These are phyloP conservation scores for Coptotermes formosanus DNA, from an alignment of 1,140 invertebrate species.

Conservation along the genomic window DNA sequence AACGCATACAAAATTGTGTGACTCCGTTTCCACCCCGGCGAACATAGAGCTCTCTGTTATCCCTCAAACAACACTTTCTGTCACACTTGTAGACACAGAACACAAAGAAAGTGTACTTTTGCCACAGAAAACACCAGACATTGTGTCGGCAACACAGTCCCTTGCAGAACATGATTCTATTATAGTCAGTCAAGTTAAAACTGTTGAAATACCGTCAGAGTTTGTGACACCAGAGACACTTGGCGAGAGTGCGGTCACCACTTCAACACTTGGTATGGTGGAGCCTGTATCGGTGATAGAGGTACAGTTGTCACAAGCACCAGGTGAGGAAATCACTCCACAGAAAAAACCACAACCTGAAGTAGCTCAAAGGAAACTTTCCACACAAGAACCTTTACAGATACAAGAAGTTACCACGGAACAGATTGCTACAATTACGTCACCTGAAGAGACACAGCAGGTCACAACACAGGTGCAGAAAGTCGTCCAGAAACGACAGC, in stretches of 20 bases:
- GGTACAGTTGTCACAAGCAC: conserved; percentile 31
- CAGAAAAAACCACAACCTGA: conserved; percentile 30
- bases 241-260: conserved; percentile 20
- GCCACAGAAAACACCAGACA: conserved; percentile 20
- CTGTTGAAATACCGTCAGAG: conserved; percentile 27
- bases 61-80: conserved; percentile 33
- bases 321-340: conserved; percentile 32
- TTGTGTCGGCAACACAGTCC: background rate
- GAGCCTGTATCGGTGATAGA: conserved; percentile 28
- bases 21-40: conserved; percentile 24
- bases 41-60: conserved; percentile 20
- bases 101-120: conserved; percentile 31
- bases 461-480: conserved; percentile 32
- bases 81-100: conserved; percentile 32
- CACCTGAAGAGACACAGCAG: conserved; percentile 28
- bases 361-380: conserved; percentile 32
- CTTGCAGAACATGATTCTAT: conserved; percentile 33
- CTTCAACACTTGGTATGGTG: conserved; percentile 24
- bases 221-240: conserved; percentile 25
- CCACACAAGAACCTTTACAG: conserved; percentile 33
- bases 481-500: conserved; percentile 33
- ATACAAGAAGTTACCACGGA: conserved; percentile 36
- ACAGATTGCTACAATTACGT: conserved; percentile 31
- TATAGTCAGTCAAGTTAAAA: conserved; percentile 25
- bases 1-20: conserved; percentile 27